Percentiles rank a stretch among this genome's conserved stretches.
Evolutionary conservation across 2,888 invertebrate genomes (phyloP).

Genomic region (Leucophenga maculata): DNA sequence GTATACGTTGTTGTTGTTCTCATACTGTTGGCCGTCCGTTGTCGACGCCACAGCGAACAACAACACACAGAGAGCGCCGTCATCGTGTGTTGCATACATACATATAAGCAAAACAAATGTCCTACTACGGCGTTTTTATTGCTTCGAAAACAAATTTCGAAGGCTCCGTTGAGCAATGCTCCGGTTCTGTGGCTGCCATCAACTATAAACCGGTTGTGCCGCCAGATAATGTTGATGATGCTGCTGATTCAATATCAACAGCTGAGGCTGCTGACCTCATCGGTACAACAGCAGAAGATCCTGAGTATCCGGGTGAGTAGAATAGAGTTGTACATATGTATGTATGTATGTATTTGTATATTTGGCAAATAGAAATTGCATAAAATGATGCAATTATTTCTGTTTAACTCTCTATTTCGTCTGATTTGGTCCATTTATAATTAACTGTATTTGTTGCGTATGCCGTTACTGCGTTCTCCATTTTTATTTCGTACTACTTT

Average conservation of each 20-base stretch:
- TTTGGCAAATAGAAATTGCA: slow-evolving; percentile 9
- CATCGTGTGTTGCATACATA: too few relatives aligned
- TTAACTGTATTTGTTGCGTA: background rate
- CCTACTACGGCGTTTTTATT: slow-evolving; percentile 50
- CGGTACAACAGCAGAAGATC: slow-evolving; percentile 40
- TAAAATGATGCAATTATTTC: background rate
- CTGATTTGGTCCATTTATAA: background rate
- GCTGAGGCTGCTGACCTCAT: background rate
- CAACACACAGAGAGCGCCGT: too few relatives aligned
- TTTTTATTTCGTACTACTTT: too few relatives aligned
- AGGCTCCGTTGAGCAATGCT: slow-evolving; percentile 45
- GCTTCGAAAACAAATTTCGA: slow-evolving; percentile 52
- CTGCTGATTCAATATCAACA: background rate
- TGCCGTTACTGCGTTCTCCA: too few relatives aligned
- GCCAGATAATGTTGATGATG: slow-evolving; percentile 20
- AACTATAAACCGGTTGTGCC: slow-evolving; percentile 34
- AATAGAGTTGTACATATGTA: background rate
- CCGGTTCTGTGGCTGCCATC: slow-evolving; percentile 52
- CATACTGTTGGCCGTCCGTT: too few relatives aligned
- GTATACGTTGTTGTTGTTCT: too few relatives aligned
- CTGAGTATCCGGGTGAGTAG: slow-evolving; percentile 57
- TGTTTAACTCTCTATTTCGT: background rate
- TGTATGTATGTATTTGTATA: background rate
- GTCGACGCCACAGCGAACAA: too few relatives aligned
- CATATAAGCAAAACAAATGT: slow-evolving; percentile 38